Evolutionary conservation across 2,797 vertebrate genomes (phyloP).

Genomic region (Morelia viridis): DNA sequence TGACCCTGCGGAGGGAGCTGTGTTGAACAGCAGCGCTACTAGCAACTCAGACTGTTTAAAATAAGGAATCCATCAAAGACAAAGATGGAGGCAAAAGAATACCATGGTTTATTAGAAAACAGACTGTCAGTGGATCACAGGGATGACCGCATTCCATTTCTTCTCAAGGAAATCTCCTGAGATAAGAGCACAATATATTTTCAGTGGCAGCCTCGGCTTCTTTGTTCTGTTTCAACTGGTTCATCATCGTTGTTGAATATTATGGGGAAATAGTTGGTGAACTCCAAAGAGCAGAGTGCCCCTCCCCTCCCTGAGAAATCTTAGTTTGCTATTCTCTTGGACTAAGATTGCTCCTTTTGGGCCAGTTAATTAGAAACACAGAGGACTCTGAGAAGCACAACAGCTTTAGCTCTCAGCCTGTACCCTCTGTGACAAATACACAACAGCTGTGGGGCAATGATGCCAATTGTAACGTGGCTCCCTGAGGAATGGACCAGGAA

Average conservation of each 20-base stretch:
- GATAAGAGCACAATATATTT: not conserved
- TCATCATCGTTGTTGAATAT: conserved; percentile 13
- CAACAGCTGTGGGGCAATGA: conserved; percentile 41
- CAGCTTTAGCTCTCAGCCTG: conserved; percentile 38
- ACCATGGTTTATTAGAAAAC: not conserved
- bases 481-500: conserved; percentile 26
- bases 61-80: not conserved
- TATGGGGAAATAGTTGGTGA: conserved; percentile 25
- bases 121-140: not conserved
- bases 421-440: conserved; percentile 45
- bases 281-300: conserved; percentile 1
- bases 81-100: not conserved
- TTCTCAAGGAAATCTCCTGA: not conserved
- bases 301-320: not conserved
- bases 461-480: conserved; percentile 32
- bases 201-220: not conserved
- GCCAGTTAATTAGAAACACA: conserved; percentile 44
- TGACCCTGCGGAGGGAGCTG: no score
- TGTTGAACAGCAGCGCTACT: not conserved
- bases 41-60: not conserved
- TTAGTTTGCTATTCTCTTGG: conserved; percentile 35
- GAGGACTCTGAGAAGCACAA: conserved; percentile 27
- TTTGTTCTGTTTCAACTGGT: not conserved
- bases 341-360: conserved; percentile 32
- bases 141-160: not conserved